Evolutionary conservation across 2,888 invertebrate genomes (phyloP).

Genomic region (Scaptomyza flava): DNA sequence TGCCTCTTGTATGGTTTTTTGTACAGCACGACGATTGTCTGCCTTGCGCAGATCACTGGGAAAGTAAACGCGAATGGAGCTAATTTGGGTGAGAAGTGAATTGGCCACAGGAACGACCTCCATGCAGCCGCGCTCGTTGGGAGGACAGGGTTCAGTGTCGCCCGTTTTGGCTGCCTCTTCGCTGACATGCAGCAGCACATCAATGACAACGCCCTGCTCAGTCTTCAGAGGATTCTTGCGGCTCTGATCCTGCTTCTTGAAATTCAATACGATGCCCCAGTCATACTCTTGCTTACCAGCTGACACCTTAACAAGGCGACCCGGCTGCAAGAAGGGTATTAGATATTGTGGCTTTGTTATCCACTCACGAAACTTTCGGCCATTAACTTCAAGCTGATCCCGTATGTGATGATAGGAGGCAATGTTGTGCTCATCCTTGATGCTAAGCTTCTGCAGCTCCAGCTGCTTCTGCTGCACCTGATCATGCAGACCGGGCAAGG

Average conservation of each 20-base stretch:
- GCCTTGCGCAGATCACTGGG: slow-evolving; percentile 94
- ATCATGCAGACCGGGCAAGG: slow-evolving; percentile 94
- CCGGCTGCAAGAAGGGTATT: slow-evolving; percentile 97
- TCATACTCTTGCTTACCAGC: slow-evolving; percentile 94
- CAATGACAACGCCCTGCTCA: slow-evolving; percentile 88
- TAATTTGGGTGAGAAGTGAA: slow-evolving; percentile 92
- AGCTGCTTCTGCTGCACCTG: slow-evolving; percentile 88
- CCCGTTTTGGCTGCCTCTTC: slow-evolving; percentile 87
- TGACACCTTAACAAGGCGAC: slow-evolving; percentile 95
- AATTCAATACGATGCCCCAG: slow-evolving; percentile 98
- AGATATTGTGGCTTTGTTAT: slow-evolving; percentile 94
- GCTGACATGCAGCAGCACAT: slow-evolving; percentile 92
- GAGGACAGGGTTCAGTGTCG: slow-evolving; percentile 89
- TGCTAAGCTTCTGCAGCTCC: slow-evolving; percentile 87
- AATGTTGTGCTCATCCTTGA: slow-evolving; percentile 91
- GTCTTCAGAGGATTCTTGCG: slow-evolving; percentile 85
- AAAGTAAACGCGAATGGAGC: slow-evolving; percentile 94
- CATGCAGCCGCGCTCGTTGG: slow-evolving; percentile 87
- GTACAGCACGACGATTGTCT: slow-evolving; percentile 93
- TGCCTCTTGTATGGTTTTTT: slow-evolving; percentile 94
- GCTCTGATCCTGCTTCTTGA: slow-evolving; percentile 88
- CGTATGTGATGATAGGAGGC: slow-evolving; percentile 94
- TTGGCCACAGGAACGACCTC: slow-evolving; percentile 95
- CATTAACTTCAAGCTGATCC: slow-evolving; percentile 91
- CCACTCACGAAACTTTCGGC: slow-evolving; percentile 90